Conservation (phyloP, 1,140 invertebrate species). For the Mactra quadrangularis region DNA sequence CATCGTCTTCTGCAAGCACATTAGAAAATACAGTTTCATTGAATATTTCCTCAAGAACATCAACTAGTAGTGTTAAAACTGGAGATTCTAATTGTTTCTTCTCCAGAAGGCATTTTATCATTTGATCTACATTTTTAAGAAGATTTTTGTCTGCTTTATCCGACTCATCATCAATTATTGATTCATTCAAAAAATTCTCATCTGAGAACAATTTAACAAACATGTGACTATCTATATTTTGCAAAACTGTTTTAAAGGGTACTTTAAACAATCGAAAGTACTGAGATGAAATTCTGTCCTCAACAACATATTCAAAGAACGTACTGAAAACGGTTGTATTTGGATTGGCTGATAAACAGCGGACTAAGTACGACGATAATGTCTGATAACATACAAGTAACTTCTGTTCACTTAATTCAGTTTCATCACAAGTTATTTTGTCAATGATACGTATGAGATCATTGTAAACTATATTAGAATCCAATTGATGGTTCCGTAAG, state of each 20-base stretch:
- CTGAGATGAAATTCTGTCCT: background rate
- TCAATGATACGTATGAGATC: background rate
- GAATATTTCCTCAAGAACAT: background rate
- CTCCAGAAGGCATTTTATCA: background rate
- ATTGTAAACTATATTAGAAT: background rate
- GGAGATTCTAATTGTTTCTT: background rate
- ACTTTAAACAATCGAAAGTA: conserved; percentile 2
- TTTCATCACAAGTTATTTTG: background rate
- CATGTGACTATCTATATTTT: background rate
- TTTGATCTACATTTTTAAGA: background rate
- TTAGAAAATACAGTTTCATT: too few relatives aligned
- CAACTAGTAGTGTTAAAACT: background rate
- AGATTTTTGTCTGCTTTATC: background rate
- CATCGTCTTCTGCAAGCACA: background rate
- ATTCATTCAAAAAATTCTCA: background rate
- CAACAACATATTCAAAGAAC: background rate
- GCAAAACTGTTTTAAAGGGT: background rate
- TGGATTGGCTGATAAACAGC: conserved; percentile 19
- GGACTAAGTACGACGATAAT: conserved; percentile 6
- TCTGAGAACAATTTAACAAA: background rate
- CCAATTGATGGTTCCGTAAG: background rate
- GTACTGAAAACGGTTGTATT: background rate
- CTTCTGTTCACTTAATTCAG: background rate
- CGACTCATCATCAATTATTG: background rate
- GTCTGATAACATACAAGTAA: background rate